Conservation (phyloP, 2,888 invertebrate genomes). For the Heteropelma amictum region DNA sequence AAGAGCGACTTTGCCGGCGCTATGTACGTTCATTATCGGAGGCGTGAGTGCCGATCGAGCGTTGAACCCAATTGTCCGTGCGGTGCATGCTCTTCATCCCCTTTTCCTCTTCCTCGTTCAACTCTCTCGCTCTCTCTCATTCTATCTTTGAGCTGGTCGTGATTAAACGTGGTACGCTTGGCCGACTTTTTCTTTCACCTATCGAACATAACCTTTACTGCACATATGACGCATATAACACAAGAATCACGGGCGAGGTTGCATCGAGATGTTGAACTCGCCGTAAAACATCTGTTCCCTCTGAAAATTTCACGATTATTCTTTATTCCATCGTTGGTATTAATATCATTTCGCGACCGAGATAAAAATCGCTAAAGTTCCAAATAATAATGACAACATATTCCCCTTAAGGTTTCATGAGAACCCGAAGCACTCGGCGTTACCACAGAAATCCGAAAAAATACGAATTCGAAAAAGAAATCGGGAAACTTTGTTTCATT, state of each 20-base stretch:
- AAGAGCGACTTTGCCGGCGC: slow-evolving; percentile 42
- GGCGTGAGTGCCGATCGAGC: slow-evolving; percentile 59
- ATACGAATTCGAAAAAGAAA: no score
- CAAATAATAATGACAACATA: no score
- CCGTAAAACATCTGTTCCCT: no score
- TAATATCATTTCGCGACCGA: no score
- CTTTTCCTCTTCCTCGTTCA: slow-evolving; percentile 23
- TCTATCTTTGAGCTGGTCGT: slow-evolving; percentile 20
- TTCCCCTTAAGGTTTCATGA: no score
- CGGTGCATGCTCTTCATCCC: slow-evolving; percentile 35
- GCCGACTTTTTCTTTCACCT: slow-evolving; percentile 43
- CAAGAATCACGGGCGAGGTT: neutral
- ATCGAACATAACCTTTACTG: neutral
- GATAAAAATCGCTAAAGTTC: no score
- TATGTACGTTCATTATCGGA: slow-evolving; percentile 55
- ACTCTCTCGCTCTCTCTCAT: slow-evolving; percentile 14
- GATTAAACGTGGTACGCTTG: slow-evolving; percentile 49
- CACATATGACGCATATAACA: neutral
- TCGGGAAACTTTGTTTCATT: no score
- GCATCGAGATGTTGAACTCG: neutral
- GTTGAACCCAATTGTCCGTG: slow-evolving; percentile 59
- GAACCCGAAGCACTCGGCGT: no score
- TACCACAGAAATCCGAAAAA: no score
- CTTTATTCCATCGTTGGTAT: neutral
- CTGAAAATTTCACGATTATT: no score